Conservation (phyloP, 2,888 invertebrate species). For the Tenthredo livida region DNA sequence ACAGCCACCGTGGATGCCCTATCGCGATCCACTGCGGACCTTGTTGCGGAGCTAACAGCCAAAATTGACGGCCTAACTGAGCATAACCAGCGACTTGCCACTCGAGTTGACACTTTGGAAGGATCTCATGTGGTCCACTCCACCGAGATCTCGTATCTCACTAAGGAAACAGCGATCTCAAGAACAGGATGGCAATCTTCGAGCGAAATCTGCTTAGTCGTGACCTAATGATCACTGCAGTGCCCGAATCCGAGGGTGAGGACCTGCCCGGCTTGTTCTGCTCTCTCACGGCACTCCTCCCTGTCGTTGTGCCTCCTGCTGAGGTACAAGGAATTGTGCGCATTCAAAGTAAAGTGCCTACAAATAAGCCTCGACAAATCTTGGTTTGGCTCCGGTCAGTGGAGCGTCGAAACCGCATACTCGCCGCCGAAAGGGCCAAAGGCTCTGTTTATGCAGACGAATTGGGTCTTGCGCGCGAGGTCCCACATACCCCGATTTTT, state of each 20-base stretch:
- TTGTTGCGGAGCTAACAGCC: no score
- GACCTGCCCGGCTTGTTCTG: no score
- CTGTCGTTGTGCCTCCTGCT: no score
- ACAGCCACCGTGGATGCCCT: not conserved
- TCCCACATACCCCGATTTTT: not conserved
- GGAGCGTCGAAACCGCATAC: not conserved
- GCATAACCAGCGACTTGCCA: not conserved
- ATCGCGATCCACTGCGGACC: no score
- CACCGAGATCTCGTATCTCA: not conserved
- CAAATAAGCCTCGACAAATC: no score
- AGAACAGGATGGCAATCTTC: not conserved
- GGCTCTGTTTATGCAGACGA: not conserved
- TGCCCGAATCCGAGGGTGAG: no score
- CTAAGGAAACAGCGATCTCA: not conserved
- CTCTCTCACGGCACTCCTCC: no score
- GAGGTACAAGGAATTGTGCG: no score
- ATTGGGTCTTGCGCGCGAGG: not conserved
- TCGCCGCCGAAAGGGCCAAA: not conserved
- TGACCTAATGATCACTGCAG: no score
- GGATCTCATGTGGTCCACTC: not conserved
- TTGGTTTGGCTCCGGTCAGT: not conserved
- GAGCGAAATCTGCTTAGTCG: no score
- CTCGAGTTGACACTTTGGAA: not conserved
- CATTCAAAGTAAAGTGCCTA: no score
- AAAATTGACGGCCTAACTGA: not conserved